Conservation (phyloP, 2,113 vertebrate species). For the Myanophis thanlyinensis region DNA sequence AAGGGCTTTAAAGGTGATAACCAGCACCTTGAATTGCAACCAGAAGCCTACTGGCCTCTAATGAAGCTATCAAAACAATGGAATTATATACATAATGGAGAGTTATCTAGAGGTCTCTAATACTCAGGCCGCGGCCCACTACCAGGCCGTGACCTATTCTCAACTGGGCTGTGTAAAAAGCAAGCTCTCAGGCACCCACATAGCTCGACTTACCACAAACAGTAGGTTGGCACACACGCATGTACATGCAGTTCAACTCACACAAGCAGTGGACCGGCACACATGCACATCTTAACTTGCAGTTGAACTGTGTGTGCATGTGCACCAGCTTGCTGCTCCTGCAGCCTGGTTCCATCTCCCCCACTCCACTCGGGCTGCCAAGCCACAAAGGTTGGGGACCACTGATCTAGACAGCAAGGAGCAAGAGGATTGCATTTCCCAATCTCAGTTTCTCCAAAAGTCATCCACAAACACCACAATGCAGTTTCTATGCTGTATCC, state of each 20-base stretch:
- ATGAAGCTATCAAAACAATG: not conserved
- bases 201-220: not conserved
- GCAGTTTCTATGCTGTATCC: not conserved
- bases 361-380: not conserved
- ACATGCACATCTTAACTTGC: not conserved
- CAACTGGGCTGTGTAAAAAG: not conserved
- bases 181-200: not conserved
- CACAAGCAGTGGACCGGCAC: too few species aligned
- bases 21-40: not conserved
- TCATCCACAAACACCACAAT: not conserved
- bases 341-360: not conserved
- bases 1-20: not conserved
- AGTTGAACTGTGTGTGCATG: not conserved
- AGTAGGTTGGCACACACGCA: fast-evolving
- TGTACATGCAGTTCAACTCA: not conserved
- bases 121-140: not conserved
- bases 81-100: not conserved
- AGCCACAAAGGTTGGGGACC: not conserved
- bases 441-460: not conserved
- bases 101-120: not conserved
- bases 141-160: not conserved
- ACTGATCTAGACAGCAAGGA: not conserved
- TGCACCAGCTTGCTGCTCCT: not conserved
- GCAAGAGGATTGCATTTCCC: not conserved
- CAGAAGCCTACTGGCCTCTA: not conserved